Base-by-base conservation (phyloP, 1,140 invertebrate genomes). In the Habropoda laboriosa region DNA sequence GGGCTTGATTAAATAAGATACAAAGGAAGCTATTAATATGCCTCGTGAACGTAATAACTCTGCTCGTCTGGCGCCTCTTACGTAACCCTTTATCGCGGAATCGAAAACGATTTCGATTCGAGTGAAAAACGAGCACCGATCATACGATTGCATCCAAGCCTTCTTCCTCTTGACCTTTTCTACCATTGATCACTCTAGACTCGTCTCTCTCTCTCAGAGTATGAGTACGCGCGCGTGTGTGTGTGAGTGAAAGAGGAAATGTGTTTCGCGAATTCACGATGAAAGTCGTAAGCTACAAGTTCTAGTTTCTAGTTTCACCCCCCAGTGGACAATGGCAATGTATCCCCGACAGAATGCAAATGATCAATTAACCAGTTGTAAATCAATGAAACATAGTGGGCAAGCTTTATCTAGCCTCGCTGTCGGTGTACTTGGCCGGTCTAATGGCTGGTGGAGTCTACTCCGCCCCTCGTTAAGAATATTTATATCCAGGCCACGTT, bases 331-430 rank as follows among this genome's bases (percentile, higher is more conserved):
- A n/a, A n/a, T n/a, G n/a, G 58, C 58, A 51, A 77, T 58, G 66
- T 64, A 76, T 77, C 80, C 55, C 77, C 57, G 68, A 66, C 63
- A 77, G 87, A 91, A 92, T 91, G 90, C 90, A 91, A 92, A 91
- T 91, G 89, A 91, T 91, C 91, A 91, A 92, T 92, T 91, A 92
- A 91, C 83, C 78, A 83, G 81, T 80, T 87, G 87, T 90, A 92
- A 92, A 92, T 92, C 90, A 91, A 80, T 78, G 70, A 70, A 79
- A 81, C 80, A 60, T 71, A 79, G 57, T 58, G 51, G 76, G 68
- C 60, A 82, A 76, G 82, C 67, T 87, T 80, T 87, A 86, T 88
- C 82, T 80, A 74, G 64, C 47, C 38, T 27, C 74, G 76, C 57
- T 60, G 55, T 72, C 67, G 13, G 40, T 21, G 51, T 61, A 61